Evolutionary conservation across 2,888 invertebrate species (phyloP), one percentile per base, ranked within the genome.

Genomic region (Drosophila aldrichi): DNA sequence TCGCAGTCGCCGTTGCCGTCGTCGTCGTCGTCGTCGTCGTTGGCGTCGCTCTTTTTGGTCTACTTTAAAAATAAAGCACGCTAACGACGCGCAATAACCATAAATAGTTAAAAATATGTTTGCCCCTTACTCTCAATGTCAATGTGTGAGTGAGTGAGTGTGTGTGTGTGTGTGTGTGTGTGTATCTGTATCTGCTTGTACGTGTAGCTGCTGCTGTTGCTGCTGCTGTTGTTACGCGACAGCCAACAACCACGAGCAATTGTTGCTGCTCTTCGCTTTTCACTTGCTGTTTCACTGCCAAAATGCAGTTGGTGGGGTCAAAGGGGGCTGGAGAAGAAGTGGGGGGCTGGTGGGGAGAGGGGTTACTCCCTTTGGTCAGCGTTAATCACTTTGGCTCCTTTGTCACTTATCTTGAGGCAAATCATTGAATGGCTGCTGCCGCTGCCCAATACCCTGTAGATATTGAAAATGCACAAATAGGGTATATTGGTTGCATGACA

Each of bases 11-110:
- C 41, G 29, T 9, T 41, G 43, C 40, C 20, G 34, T 18, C 22
- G 51, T 29, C 44, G 20, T 5, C 46, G 48, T 32, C 25, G 40
- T 16, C 20, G 51, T 32, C 14, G 51, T 14, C n/a, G 51, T 22
- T 22, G 64, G 43, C 34, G 46, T 41, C 38, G 70, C 25, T 40
- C 38, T 38, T 25, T 55, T 66, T 66, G 60, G 54, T 61, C 63
- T 57, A 70, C 66, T 78, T 79, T 70, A 70, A 75, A 79, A 75
- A 78, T 78, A 66, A 74, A 79, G 70, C 75, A 71, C 79, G 64
- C 75, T 54, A 78, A 78, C 68, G 55, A 62, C 70, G 75, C 72
- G 72, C 79, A 74, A 74, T 70, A 74, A 70, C 66, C 77, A 77
- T 79, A 81, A 79, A 86, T 72, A 81, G 62, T 69, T 77, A 29